Evolutionary conservation across 2,888 invertebrate species (phyloP).

Genomic region (Drosophila helvetica): DNA sequence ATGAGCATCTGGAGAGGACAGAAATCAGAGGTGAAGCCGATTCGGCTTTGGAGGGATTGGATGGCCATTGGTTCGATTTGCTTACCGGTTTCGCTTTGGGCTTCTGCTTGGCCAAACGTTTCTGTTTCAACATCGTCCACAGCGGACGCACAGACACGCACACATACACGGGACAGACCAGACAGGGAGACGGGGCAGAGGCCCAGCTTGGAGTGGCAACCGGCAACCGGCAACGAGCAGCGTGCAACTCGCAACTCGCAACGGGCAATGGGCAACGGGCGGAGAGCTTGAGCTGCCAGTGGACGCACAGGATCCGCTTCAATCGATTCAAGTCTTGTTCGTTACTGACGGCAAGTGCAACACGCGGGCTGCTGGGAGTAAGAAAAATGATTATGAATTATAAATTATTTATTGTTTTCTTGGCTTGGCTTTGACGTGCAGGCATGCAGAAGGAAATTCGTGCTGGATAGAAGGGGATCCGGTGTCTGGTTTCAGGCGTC

Average conservation of each 20-base stretch:
- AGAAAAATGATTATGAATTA: constrained; percentile 50
- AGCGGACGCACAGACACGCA: constrained; percentile 70
- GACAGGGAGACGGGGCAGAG: constrained; percentile 1
- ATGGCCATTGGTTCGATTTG: constrained; percentile 15
- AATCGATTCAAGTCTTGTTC: constrained; percentile 21
- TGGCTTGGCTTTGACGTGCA: constrained; percentile 49
- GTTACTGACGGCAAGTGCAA: constrained; percentile 31
- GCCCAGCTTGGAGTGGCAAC: constrained; percentile 14
- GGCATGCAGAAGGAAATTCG: constrained; percentile 39
- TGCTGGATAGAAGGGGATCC: constrained; percentile 1
- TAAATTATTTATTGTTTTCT: constrained; percentile 29
- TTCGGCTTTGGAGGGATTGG: background rate
- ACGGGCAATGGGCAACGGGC: constrained; percentile 3
- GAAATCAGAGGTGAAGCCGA: constrained; percentile 8
- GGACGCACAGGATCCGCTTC: constrained; percentile 44
- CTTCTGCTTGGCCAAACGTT: constrained; percentile 83
- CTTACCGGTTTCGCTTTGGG: constrained; percentile 84
- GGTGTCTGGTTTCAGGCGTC: constrained; percentile 3
- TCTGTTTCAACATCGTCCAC: constrained; percentile 83
- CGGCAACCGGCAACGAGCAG: background rate
- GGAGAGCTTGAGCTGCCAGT: background rate
- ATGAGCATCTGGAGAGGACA: constrained; percentile 23
- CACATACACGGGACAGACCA: constrained; percentile 60
- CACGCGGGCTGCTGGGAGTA: constrained; percentile 49
- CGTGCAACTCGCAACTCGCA: background rate